phyloP scores from a whole-genome alignment of 2,888 invertebrate species.

The Ceriagrion tenellum region DNA sequence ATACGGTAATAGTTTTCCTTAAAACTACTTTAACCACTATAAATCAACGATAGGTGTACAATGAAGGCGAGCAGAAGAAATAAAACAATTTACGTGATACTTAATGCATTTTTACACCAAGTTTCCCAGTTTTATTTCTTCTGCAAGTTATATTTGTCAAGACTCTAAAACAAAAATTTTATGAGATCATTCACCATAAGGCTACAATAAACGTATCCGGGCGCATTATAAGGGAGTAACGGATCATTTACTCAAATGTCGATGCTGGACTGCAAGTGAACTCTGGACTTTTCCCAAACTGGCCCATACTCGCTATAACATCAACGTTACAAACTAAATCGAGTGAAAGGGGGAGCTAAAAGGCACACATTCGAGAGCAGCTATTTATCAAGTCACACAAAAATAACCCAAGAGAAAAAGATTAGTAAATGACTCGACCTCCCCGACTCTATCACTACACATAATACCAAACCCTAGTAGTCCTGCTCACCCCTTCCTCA shows the following conservation, averaged over 20 bases:
- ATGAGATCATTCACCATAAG: too few species aligned
- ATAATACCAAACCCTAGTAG: not conserved
- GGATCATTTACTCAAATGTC: not conserved
- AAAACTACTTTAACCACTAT: too few species aligned
- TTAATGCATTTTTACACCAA: too few species aligned
- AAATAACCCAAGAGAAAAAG: not conserved
- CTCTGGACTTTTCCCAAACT: not conserved
- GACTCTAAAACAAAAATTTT: too few species aligned
- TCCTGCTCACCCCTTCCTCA: not conserved
- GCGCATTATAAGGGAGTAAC: not conserved
- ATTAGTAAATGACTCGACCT: not conserved
- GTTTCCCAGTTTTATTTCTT: not conserved
- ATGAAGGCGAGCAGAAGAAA: too few species aligned
- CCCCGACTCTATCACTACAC: not conserved
- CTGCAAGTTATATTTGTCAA: too few species aligned
- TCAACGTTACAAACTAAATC: not conserved
- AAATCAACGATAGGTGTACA: too few species aligned
- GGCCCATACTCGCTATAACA: not conserved
- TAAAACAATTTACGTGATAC: too few species aligned
- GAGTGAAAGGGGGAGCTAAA: not conserved
- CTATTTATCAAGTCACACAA: not conserved
- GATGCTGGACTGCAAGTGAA: not conserved
- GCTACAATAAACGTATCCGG: too few species aligned
- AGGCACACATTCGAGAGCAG: not conserved
- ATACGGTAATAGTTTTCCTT: too few species aligned